phyloP scores from a whole-genome alignment of 2,113 vertebrate genomes.

The Amphilophus citrinellus region DNA sequence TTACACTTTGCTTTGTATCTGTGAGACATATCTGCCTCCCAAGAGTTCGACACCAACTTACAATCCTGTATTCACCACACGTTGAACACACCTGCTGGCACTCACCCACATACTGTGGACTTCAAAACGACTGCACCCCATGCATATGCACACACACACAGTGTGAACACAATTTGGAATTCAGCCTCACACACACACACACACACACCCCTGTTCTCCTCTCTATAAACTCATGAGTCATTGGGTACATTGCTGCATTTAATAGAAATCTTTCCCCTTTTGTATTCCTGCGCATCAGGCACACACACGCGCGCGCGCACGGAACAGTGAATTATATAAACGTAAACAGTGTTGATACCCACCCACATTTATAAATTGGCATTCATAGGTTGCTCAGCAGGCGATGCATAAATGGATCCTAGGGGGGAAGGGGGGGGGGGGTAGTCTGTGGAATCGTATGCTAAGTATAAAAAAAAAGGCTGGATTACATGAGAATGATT shows the following conservation, averaged over 20 bases:
- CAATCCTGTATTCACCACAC: constrained; percentile 29
- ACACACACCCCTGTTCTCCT: constrained; percentile 54
- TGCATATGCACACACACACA: neutral
- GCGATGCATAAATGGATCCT: constrained; percentile 57
- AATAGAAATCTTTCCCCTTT: constrained; percentile 43
- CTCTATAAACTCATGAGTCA: constrained; percentile 78
- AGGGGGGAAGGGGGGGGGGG: constrained; percentile 11
- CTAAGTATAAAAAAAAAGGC: constrained; percentile 10
- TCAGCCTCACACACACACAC: constrained; percentile 29
- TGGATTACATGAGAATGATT: constrained; percentile 54
- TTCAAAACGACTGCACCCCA: constrained; percentile 45
- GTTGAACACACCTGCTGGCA: constrained; percentile 53
- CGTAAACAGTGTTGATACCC: constrained; percentile 59
- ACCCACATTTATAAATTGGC: constrained; percentile 64
- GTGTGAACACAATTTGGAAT: constrained; percentile 45
- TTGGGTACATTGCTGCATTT: constrained; percentile 66
- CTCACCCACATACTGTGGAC: constrained; percentile 49
- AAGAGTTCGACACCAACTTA: constrained; percentile 24
- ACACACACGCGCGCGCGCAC: constrained; percentile 20
- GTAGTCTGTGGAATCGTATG: constrained; percentile 28
- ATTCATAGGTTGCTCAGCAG: constrained; percentile 64
- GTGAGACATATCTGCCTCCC: constrained; percentile 4
- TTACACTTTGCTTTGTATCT: neutral
- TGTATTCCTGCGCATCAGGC: constrained; percentile 22
- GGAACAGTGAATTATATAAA: constrained; percentile 58